Evolutionary conservation across 1,140 invertebrate species (phyloP), one percentile per base, ranked within the genome.

Genomic region (Antheraea pernyi): DNA sequence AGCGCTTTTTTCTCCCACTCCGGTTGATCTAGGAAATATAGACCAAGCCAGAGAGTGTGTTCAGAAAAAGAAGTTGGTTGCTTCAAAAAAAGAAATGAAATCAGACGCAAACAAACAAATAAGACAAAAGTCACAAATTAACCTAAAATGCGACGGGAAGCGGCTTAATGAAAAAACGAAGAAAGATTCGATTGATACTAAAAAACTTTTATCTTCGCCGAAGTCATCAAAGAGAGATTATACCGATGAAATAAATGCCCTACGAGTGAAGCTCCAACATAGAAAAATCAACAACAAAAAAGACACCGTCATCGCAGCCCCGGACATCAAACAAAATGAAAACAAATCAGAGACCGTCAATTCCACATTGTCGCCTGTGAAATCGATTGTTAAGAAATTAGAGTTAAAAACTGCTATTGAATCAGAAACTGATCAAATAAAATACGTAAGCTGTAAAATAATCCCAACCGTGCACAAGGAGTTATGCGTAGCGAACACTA

Each of bases 1-100:
- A 78, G 91, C 92, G 78, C 82, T 93, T 67, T 93, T 92, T 89
- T 92, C 91, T 84, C 89, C 92, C 90, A 92, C 92, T 93, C 92
- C 91, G 83, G 88, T 91, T 87, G 91, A 92, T 93, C 92, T 93
- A 90, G 84, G 76, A 75, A 87, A 85, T 77, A 79, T 92, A 93
- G 92, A 93, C 82, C 92, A 92, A 83, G 83, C 86, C 79, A 91
- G 90, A 89, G 92, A 93, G 84, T 92, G 92, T 90, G 88, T 86
- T 90, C 89, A 88, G 85, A 92, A 89, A 87, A 92, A 91, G 74
- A 92, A 91, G 78, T 71, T 72, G 60, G 83, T 77, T 72, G 73
- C 77, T 67, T 79, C 82, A 79, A 91, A 87, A 86, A 81, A 59
- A 61, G 74, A 69, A 67, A 89, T 89, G 22, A 91, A 82, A 82